These are phyloP conservation scores for Leptarthrus brevirostris DNA, from an alignment of 2,888 invertebrate genomes.

Conservation along the genomic window DNA sequence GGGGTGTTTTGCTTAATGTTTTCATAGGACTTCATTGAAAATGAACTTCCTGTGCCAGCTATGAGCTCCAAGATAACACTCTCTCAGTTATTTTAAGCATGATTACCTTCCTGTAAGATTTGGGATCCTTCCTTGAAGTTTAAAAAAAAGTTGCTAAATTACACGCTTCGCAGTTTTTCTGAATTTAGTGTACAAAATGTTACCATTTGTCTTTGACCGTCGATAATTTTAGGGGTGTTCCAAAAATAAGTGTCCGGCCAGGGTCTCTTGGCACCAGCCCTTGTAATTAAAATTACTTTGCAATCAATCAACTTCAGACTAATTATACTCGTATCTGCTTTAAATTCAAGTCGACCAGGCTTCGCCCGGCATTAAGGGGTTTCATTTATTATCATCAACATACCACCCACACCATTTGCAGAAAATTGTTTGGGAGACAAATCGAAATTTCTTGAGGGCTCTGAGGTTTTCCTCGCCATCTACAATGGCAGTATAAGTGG, in stretches of 20 bases:
- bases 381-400: conserved; percentile 53
- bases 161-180: no score
- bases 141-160: no score
- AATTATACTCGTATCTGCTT: conserved; percentile 49
- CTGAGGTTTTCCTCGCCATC: conserved; percentile 42
- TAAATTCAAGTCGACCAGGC: conserved; percentile 48
- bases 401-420: conserved; percentile 11
- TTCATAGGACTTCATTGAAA: no score
- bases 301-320: conserved; percentile 53
- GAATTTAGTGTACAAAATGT: no score
- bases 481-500: neutral
- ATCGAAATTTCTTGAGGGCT: conserved; percentile 51
- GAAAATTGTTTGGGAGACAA: conserved; percentile 49
- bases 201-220: no score
- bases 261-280: conserved; percentile 11
- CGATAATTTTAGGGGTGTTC: conserved; percentile 1
- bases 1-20: no score
- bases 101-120: no score
- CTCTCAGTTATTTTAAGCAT: no score
- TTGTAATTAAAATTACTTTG: conserved; percentile 49
- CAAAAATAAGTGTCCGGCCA: neutral
- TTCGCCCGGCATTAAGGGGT: conserved; percentile 42
- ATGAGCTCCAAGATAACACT: no score
- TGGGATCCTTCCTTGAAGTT: no score
- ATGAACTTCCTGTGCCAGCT: no score